Conservation (phyloP, 2,113 vertebrate genomes). For the Psammodynastes pulverulentus region DNA sequence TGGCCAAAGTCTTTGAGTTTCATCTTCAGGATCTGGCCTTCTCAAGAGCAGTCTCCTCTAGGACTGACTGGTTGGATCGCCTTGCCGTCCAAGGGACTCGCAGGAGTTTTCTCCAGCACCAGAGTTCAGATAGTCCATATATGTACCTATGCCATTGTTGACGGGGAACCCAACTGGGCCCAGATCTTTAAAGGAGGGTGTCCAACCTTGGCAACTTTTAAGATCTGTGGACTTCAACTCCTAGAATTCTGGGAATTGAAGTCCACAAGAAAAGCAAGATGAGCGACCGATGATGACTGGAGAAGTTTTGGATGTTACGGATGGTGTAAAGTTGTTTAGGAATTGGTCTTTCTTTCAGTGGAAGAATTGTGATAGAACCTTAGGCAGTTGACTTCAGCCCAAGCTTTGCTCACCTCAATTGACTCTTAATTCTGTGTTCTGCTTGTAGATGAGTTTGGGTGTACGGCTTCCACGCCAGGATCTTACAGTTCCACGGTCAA, state of each 20-base stretch:
- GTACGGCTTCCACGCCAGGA: fast-evolving
- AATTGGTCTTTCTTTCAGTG: neutral
- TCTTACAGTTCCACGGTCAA: fast-evolving
- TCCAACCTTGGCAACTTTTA: neutral
- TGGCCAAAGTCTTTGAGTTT: too few relatives aligned
- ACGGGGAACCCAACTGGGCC: neutral
- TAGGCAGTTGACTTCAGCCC: neutral
- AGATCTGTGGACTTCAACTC: neutral
- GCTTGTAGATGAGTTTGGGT: neutral
- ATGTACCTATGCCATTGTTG: neutral
- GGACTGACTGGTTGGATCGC: too few relatives aligned
- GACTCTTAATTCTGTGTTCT: fast-evolving
- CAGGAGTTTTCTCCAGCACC: too few relatives aligned
- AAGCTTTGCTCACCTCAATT: neutral
- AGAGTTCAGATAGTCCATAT: too few relatives aligned
- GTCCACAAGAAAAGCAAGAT: neutral
- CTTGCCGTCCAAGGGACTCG: too few relatives aligned
- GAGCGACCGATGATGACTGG: neutral
- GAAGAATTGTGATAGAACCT: neutral
- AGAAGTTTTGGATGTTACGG: neutral
- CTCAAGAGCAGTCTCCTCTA: too few relatives aligned
- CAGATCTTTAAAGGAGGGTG: neutral
- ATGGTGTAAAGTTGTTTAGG: neutral
- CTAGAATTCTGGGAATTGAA: neutral
- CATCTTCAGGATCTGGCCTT: too few relatives aligned